Evolutionary conservation across 2,113 vertebrate genomes (phyloP).

Genomic region (Manacus vitellinus): DNA sequence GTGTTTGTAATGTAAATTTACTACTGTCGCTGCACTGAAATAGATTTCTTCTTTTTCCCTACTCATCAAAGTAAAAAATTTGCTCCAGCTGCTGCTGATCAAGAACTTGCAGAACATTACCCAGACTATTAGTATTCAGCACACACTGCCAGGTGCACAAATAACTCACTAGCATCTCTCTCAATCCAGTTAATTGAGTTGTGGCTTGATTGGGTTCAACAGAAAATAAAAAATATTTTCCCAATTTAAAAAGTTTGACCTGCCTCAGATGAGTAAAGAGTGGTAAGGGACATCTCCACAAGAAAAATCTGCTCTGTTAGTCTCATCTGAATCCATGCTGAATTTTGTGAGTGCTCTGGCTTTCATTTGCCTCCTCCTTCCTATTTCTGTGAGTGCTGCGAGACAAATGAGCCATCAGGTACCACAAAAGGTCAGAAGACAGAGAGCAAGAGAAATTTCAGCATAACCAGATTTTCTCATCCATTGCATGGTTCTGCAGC

Average conservation of each 20-base stretch:
- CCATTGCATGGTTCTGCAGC: not conserved
- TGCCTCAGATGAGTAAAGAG: not conserved
- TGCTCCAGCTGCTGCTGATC: constrained; percentile 54
- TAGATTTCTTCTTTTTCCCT: constrained; percentile 13
- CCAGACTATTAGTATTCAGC: not conserved
- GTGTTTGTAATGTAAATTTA: constrained; percentile 47
- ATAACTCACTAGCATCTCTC: not conserved
- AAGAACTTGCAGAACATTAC: constrained; percentile 20
- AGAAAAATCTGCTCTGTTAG: not conserved
- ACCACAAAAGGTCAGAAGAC: constrained; percentile 18
- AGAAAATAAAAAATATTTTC: not conserved
- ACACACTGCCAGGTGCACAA: constrained; percentile 14
- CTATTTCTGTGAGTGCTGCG: not conserved
- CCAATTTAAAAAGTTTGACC: not conserved
- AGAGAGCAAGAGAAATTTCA: not conserved
- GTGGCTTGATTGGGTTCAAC: not conserved
- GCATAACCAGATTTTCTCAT: not conserved
- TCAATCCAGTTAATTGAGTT: constrained; percentile 26
- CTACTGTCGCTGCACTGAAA: constrained; percentile 12
- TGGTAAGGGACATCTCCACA: not conserved
- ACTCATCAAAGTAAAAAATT: constrained; percentile 42
- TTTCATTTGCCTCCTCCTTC: not conserved
- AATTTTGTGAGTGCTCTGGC: not conserved
- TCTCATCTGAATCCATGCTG: not conserved
- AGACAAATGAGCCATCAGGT: constrained; percentile 5